A percentile compares a stretch with the other conserved stretches of the same genome.
Evolutionary conservation across 1,140 invertebrate genomes (phyloP).

Genomic region (Eurosta solidaginis): DNA sequence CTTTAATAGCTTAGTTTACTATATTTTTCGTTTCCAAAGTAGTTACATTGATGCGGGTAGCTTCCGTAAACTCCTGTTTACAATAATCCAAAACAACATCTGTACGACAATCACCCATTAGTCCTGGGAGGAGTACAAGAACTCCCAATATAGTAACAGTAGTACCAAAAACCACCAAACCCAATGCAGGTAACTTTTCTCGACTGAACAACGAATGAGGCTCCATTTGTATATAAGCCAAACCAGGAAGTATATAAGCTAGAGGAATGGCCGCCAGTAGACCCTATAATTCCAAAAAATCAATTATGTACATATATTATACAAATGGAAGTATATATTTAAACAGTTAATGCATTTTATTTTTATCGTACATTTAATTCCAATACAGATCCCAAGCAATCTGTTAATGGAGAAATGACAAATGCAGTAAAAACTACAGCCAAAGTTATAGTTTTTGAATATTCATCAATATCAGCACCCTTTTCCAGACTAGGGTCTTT

Average conservation of each 20-base stretch:
- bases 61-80: slow-evolving; percentile 38
- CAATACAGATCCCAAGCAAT: slow-evolving; percentile 84
- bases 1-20: neutral
- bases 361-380: slow-evolving; percentile 74
- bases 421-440: slow-evolving; percentile 73
- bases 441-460: slow-evolving; percentile 69
- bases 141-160: slow-evolving; percentile 71
- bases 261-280: slow-evolving; percentile 82
- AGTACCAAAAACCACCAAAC: slow-evolving; percentile 73
- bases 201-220: slow-evolving; percentile 71
- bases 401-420: slow-evolving; percentile 81
- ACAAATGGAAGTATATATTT: too few relatives aligned
- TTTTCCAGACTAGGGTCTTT: slow-evolving; percentile 62
- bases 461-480: slow-evolving; percentile 63
- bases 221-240: slow-evolving; percentile 80
- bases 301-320: too few relatives aligned
- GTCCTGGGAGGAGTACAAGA: slow-evolving; percentile 50
- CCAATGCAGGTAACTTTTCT: slow-evolving; percentile 74
- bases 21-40: neutral
- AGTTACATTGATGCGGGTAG: neutral
- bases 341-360: too few relatives aligned
- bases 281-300: slow-evolving; percentile 64
- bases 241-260: slow-evolving; percentile 81
- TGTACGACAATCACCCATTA: slow-evolving; percentile 54
- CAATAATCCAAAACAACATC: slow-evolving; percentile 58